Conservation (phyloP, 1,140 invertebrate genomes). For the Drosophila bifasciata region DNA sequence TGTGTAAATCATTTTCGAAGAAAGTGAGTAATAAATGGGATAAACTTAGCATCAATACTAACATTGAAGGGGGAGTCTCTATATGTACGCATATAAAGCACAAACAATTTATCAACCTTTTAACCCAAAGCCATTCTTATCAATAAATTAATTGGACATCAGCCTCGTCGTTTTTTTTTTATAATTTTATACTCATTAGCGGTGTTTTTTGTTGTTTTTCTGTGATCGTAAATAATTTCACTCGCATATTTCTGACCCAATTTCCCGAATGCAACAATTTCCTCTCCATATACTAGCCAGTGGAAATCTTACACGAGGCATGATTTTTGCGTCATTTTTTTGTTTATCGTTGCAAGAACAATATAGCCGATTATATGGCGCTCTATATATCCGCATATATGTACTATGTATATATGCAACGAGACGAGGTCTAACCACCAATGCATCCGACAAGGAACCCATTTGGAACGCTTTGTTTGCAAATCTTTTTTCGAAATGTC, state of each 20-base stretch:
- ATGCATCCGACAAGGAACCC: constrained; percentile 49
- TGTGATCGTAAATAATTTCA: constrained; percentile 34
- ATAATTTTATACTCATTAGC: constrained; percentile 39
- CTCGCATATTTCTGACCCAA: constrained; percentile 72
- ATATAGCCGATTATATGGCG: constrained; percentile 43
- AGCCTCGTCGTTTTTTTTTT: neutral
- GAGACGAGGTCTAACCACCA: constrained; percentile 25
- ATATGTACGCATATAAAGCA: constrained; percentile 2
- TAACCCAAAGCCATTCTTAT: constrained; percentile 57
- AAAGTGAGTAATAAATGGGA: constrained; percentile 20
- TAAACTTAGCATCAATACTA: too few species aligned
- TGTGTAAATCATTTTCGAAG: neutral
- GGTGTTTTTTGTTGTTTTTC: neutral
- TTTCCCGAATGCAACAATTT: constrained; percentile 50
- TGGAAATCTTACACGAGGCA: constrained; percentile 43
- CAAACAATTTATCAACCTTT: constrained; percentile 67
- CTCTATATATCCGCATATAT: constrained; percentile 33
- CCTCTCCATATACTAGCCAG: constrained; percentile 39
- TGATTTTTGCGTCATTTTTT: constrained; percentile 60
- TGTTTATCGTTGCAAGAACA: constrained; percentile 53
- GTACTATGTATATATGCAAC: constrained; percentile 7
- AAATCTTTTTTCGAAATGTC: constrained; percentile 39
- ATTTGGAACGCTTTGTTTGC: constrained; percentile 44
- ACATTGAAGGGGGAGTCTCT: neutral
- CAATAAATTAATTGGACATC: constrained; percentile 5